phyloP scores from a whole-genome alignment of 2,797 vertebrate species.

The Gobionotothen gibberifrons region DNA sequence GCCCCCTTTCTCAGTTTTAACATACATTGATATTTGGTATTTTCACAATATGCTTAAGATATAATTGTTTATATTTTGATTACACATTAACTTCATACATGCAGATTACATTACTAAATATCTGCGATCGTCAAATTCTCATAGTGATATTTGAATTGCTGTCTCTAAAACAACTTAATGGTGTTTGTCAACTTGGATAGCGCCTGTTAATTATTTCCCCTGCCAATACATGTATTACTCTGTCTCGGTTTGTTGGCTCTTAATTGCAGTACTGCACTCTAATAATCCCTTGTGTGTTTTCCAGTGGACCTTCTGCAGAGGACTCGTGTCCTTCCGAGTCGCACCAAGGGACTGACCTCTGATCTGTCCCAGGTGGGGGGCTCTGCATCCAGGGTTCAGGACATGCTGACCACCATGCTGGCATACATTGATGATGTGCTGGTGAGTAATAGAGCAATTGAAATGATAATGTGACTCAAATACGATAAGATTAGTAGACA shows the following conservation, averaged over 20 bases:
- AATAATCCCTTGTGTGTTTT: constrained; percentile 12
- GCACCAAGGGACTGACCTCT: constrained; percentile 93
- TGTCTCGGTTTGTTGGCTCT: neutral
- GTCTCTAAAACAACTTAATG: neutral
- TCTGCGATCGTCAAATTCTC: neutral
- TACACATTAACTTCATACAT: too few species aligned
- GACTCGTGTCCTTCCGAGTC: constrained; percentile 88
- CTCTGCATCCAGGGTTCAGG: constrained; percentile 91
- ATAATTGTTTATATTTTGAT: too few species aligned
- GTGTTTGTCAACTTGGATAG: neutral
- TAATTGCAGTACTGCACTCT: neutral
- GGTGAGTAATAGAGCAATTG: constrained; percentile 80
- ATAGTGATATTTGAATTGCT: neutral
- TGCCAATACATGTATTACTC: neutral
- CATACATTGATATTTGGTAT: too few species aligned
- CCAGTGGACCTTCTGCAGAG: constrained; percentile 95
- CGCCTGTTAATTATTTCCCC: neutral
- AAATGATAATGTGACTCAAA: neutral
- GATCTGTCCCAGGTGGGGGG: constrained; percentile 94
- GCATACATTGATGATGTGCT: constrained; percentile 95
- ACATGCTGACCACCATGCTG: constrained; percentile 92
- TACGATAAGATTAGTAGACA: neutral
- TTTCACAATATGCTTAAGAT: too few species aligned
- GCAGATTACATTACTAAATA: too few species aligned
- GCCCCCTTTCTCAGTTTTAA: too few species aligned